Evolutionary conservation across 2,888 invertebrate species (phyloP), one percentile per base, ranked within the genome.

Genomic region (Baccha elongata): DNA sequence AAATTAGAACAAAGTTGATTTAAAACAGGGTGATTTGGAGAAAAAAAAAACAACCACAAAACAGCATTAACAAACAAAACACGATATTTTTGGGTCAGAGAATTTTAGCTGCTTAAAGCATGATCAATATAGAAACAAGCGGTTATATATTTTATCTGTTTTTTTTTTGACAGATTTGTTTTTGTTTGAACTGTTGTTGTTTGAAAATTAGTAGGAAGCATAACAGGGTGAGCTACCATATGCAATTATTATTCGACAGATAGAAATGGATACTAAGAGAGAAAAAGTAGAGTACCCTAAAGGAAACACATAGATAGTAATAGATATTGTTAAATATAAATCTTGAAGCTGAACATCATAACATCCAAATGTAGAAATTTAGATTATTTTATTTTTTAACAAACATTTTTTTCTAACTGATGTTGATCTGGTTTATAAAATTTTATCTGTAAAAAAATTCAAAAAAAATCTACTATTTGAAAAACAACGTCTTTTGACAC

Each of bases 311-410:
- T 55, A 17, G 15, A 55, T 23, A 32, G 10, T 5, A n/a, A 23
- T 29, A 53, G 8, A 62, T 60, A 23, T 42, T 64, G 53, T 53
- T 50, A 23, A 23, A 23, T 23, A 52, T 17, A 42, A 60, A 35
- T 62, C 50, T 75, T 67, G 32, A 74, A 80, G 84, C 86, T 87
- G 89, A 89, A 89, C 89, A 89, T 88, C 89, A 89, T 89, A 89
- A 89, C 89, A 89, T 89, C 89, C 88, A 89, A 88, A 89, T 88
- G 88, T 88, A 88, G 89, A 89, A 89, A 88, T 88, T 87, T 78
- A 53, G 64, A 83, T 72, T 62, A 35, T 23, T 40, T 19, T 79
- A 81, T 76, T 85, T 84, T 73, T 48, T 79, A 44, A 17, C 40
- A 19, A 37, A 19, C n/a, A 37, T 60, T 53, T n/a, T 17, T 26